Evolutionary conservation across 2,888 invertebrate species (phyloP).

Genomic region (Polyommatus iphigenia): DNA sequence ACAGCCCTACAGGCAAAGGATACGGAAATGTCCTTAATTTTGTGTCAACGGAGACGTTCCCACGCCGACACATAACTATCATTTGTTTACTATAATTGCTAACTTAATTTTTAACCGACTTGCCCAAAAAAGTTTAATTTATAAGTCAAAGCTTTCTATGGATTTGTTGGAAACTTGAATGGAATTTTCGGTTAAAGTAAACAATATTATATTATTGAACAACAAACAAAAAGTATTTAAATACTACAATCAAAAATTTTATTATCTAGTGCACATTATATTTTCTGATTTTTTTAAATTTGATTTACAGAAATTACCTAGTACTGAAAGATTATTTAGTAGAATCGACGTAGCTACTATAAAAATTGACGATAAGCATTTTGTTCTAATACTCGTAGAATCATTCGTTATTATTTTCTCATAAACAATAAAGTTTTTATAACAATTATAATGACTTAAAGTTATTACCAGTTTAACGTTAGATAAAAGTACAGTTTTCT

Average conservation of each 20-base stretch:
- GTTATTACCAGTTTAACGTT: background rate
- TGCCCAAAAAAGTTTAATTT: background rate
- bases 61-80: background rate
- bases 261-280: too few species aligned
- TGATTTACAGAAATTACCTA: too few species aligned
- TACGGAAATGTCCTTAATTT: conserved; percentile 1
- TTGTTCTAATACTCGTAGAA: background rate
- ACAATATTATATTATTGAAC: too few species aligned
- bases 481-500: background rate
- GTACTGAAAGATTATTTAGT: too few species aligned
- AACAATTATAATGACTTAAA: background rate
- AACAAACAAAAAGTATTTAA: too few species aligned
- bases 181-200: background rate
- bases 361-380: too few species aligned
- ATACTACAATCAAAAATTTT: too few species aligned
- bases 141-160: background rate
- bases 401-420: background rate
- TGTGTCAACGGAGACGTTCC: conserved; percentile 4
- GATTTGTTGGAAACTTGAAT: background rate
- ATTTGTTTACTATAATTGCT: background rate
- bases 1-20: background rate
- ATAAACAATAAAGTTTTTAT: background rate
- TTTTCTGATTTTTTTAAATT: too few species aligned
- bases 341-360: too few species aligned
- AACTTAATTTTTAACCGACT: background rate